Base-by-base conservation (phyloP, 1,140 invertebrate species). In the Ceratina japonica region DNA sequence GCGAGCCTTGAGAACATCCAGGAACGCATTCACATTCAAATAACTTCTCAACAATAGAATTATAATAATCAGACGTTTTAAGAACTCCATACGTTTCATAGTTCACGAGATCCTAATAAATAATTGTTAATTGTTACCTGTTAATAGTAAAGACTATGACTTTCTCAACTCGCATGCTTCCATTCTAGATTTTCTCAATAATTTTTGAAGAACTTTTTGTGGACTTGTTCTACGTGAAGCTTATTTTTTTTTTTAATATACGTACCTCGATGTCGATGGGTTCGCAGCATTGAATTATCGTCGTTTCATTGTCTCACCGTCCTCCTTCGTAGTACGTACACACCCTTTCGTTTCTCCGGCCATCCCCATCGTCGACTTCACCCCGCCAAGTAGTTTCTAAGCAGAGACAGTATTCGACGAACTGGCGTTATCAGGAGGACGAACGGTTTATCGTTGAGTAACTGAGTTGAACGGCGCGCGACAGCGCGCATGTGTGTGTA, bases 321-420 rank as follows among this genome's bases (percentile, higher is more conserved):
- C 58, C 68, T 63, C 63, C 64, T 79, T 74, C 71, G 49, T 83
- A 68, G 18, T 27, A n/a, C 12, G n/a, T n/a, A 22, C 63, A 79
- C 49, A 44, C 49, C 52, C 44, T 56, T 83, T 83, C 68, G 71
- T 84, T 82, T 80, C 61, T 79, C 76, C 76, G 56, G 63, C 65
- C 79, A 83, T 80, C 80, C 58, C 72, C 24, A 31, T 27, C 81
- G 79, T 83, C 65, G 44, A 71, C 20, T 80, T 81, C 81, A 86
- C 84, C 86, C 87, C 80, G 83, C 77, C 80, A 87, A 85, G 85
- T 90, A 91, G 90, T 88, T 87, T 87, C 85, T 89, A 91, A 90
- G 88, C 86, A 89, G 84, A 90, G 86, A 89, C 88, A 91, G 90
- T 92, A 92, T 92, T 92, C 87, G 86, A 91, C 75, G 68, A 59